Percentiles rank a stretch among this genome's conserved stretches.
phyloP scores from a whole-genome alignment of 2,797 vertebrate genomes.

The Gymnocypris eckloni region DNA sequence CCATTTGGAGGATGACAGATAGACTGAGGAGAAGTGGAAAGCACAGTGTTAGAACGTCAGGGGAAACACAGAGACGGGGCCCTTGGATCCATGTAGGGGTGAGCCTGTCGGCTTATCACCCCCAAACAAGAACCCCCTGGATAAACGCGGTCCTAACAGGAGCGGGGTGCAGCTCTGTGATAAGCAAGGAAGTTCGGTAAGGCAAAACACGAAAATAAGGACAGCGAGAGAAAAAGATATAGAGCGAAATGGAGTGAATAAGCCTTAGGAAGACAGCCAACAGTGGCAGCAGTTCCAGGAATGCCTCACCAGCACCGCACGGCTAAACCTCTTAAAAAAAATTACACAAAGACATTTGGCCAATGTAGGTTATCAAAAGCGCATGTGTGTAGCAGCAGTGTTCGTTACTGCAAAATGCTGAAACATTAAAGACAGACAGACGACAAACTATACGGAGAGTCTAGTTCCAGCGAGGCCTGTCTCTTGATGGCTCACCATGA shows the following conservation, averaged over 20 bases:
- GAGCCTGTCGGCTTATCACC: slow-evolving; percentile 82
- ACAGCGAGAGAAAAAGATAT: slow-evolving; percentile 25
- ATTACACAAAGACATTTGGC: slow-evolving; percentile 75
- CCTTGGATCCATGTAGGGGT: slow-evolving; percentile 72
- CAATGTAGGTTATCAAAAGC: slow-evolving; percentile 76
- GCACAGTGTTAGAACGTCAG: background rate
- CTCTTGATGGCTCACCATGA: slow-evolving; percentile 78
- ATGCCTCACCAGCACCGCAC: slow-evolving; percentile 65
- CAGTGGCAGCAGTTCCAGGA: slow-evolving; percentile 63
- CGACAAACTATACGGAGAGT: slow-evolving; percentile 38
- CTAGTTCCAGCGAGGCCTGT: slow-evolving; percentile 64
- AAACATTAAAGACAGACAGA: background rate
- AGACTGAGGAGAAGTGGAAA: slow-evolving; percentile 19
- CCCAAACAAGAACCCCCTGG: slow-evolving; percentile 80
- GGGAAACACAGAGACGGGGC: slow-evolving; percentile 60
- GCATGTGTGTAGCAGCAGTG: background rate
- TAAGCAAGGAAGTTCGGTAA: slow-evolving; percentile 78
- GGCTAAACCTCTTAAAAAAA: slow-evolving; percentile 82
- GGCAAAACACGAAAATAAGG: slow-evolving; percentile 62
- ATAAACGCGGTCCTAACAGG: slow-evolving; percentile 69
- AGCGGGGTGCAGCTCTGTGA: slow-evolving; percentile 80
- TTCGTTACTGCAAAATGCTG: slow-evolving; percentile 51
- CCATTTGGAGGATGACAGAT: slow-evolving; percentile 49
- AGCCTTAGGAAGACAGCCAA: slow-evolving; percentile 29
- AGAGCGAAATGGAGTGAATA: slow-evolving; percentile 28